Base-by-base conservation (phyloP, 1,140 invertebrate species). In the Drosophila orena region DNA sequence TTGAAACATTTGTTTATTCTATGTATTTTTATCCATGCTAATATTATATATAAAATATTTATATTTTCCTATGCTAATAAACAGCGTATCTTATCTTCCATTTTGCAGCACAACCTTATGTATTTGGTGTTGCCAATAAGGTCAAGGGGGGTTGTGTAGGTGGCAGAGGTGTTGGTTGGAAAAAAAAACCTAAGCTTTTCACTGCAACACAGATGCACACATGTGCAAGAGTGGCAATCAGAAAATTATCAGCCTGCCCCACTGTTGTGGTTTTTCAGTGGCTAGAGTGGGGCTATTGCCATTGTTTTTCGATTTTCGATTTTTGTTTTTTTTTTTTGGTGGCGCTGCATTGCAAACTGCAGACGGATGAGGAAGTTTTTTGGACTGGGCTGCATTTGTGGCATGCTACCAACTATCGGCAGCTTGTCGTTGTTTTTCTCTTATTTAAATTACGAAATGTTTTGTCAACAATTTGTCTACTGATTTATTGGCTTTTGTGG, bases 401-500 rank as follows among this genome's bases (percentile, higher is more conserved):
- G 79, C 71, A 72, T 72, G 83, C 83, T 65, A 76, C 70, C 80
- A 53, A 83, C 84, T 83, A 84, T 88, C 79, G 84, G 79, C 77
- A 73, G 66, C 60, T 70, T 83, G 79, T 83, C 66, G 75, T 34
- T 43, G 30, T 61, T 81, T 75, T 76, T 84, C 66, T 73, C 79
- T 85, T 85, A 89, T 89, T 89, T 74, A 90, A 90, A 90, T 90
- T 90, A 90, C 81, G 76, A 89, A 89, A 90, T 89, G 84, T 84
- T 89, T 89, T 89, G 84, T 89, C 84, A 89, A 89, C 84, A 89
- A 89, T 89, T 89, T 89, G 84, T 89, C 85, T 61, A 59, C 64
- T 89, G 84, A 90, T 90, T 89, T 89, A 90, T 88, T 74, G 72
- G 80, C 78, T 37, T 53, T 59, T 71, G 60, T 47, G 62, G 59